phyloP scores from a whole-genome alignment of 2,888 invertebrate species.

The Cataglyphis livida region DNA sequence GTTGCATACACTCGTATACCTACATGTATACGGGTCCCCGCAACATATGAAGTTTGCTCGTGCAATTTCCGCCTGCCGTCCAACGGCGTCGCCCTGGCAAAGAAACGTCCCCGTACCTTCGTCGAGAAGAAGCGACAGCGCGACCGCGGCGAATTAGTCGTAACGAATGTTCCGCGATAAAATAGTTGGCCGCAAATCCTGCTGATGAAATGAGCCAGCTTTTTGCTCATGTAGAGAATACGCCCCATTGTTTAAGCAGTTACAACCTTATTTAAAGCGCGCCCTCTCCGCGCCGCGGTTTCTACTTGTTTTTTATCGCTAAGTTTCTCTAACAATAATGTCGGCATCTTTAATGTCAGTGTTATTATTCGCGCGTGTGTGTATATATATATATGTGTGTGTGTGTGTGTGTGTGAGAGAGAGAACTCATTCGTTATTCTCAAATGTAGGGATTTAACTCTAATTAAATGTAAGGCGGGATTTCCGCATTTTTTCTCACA shows the following conservation, averaged over 20 bases:
- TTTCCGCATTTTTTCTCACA: not conserved
- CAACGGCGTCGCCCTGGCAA: conserved; percentile 13
- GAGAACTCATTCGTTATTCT: not conserved
- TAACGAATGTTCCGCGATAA: conserved; percentile 51
- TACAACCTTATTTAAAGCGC: conserved; percentile 50
- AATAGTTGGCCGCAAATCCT: conserved; percentile 48
- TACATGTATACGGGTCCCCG: not conserved
- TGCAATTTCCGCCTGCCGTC: conserved; percentile 25
- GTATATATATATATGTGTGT: too few relatives aligned
- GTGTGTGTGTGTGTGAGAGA: too few relatives aligned
- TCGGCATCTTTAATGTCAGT: not conserved
- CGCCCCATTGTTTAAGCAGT: conserved; percentile 50
- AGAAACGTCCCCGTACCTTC: conserved; percentile 6
- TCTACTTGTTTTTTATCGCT: conserved; percentile 7
- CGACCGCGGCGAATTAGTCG: conserved; percentile 46
- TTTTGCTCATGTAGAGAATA: conserved; percentile 22
- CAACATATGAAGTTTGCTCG: conserved; percentile 38
- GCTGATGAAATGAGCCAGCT: conserved; percentile 21
- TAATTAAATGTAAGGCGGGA: not conserved
- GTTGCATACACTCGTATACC: not conserved
- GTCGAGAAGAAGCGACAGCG: conserved; percentile 35
- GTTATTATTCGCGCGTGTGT: not conserved
- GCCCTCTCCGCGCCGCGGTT: not conserved
- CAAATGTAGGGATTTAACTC: not conserved
- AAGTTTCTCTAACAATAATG: conserved; percentile 32